Conservation (phyloP, 2,113 vertebrate species). For the Choloepus hoffmanni region DNA sequence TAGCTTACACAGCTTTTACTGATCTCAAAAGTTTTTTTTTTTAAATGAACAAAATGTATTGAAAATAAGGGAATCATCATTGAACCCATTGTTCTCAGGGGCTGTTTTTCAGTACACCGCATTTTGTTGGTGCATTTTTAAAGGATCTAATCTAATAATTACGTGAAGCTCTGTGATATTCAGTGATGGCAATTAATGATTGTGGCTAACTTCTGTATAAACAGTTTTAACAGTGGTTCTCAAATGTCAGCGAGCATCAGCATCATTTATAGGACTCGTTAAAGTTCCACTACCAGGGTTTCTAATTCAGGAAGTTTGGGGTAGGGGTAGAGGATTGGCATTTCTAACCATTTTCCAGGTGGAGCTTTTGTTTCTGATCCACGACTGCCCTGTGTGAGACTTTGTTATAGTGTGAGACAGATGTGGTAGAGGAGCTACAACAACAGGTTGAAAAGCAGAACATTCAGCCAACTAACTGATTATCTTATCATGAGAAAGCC, state of each 20-base stretch:
- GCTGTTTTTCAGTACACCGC: neutral
- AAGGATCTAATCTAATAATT: neutral
- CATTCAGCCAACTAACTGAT: neutral
- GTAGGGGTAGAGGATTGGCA: neutral
- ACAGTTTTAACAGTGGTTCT: neutral
- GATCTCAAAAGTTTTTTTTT: neutral
- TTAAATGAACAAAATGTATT: neutral
- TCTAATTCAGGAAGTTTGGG: neutral
- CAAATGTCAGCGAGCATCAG: neutral
- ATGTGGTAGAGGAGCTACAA: neutral
- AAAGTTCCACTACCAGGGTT: neutral
- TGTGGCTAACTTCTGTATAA: neutral
- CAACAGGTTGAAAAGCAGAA: neutral
- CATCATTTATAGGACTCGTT: neutral
- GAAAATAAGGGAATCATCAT: neutral
- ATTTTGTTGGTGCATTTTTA: conserved; percentile 27
- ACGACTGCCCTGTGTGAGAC: neutral
- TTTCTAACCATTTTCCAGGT: neutral
- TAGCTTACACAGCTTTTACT: neutral
- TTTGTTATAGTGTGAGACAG: neutral
- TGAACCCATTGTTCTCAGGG: neutral
- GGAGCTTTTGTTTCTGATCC: neutral
- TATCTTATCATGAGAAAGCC: neutral
- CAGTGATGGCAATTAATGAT: neutral
- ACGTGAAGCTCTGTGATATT: neutral